Percentiles rank a stretch among this genome's conserved stretches.
Evolutionary conservation across 1,140 invertebrate species (phyloP).

Genomic region (Formica selysi): DNA sequence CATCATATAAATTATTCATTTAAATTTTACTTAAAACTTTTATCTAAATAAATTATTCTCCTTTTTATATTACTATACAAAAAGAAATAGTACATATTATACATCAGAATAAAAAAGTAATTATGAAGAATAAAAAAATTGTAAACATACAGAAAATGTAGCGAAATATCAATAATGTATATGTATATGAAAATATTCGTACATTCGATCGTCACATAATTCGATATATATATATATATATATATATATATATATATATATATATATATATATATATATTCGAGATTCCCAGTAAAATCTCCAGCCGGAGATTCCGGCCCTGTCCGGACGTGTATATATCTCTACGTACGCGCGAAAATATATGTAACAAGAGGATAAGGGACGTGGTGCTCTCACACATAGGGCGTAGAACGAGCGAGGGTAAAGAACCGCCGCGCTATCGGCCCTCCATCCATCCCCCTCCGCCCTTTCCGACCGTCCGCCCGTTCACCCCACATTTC

Average conservation of each 20-base stretch:
- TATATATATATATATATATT: slow-evolving; percentile 6
- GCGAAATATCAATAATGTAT: too few species aligned
- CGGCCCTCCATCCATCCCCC: slow-evolving; percentile 29
- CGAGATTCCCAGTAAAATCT: background rate
- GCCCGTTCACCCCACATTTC: background rate
- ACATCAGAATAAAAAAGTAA: background rate
- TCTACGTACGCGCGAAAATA: slow-evolving; percentile 65
- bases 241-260: too few species aligned
- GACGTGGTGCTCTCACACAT: slow-evolving; percentile 18
- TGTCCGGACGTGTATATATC: slow-evolving; percentile 22
- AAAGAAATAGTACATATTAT: background rate
- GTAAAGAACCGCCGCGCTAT: slow-evolving; percentile 68
- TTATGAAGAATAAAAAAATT: slow-evolving; percentile 6
- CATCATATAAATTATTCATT: background rate
- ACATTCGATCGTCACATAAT: background rate
- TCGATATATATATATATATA: background rate
- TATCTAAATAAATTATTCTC: too few species aligned
- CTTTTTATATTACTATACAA: background rate
- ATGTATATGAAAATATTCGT: background rate
- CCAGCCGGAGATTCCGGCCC: background rate
- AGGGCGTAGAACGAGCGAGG: slow-evolving; percentile 63
- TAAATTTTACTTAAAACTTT: too few species aligned
- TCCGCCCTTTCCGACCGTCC: background rate
- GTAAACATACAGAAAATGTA: too few species aligned
- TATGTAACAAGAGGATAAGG: slow-evolving; percentile 60